phyloP scores from a whole-genome alignment of 2,797 vertebrate genomes.

The Prunella strophiata region DNA sequence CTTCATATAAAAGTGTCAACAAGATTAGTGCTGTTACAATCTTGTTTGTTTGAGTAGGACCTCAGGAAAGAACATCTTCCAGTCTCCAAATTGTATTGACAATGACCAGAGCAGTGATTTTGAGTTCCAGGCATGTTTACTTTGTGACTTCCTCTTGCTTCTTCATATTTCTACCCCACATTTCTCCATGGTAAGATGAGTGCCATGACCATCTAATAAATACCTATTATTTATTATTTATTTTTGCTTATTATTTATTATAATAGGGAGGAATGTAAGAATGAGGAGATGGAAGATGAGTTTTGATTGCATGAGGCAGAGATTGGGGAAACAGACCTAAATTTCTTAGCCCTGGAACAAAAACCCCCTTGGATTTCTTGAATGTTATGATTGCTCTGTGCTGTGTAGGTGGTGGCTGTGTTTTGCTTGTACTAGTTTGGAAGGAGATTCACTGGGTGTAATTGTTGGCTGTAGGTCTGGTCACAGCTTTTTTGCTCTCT shows the following conservation, averaged over 20 bases:
- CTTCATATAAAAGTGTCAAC: not conserved
- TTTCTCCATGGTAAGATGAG: not conserved
- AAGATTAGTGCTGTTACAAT: not conserved
- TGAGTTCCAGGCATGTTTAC: not conserved
- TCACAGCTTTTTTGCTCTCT: not conserved
- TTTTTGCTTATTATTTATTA: not conserved
- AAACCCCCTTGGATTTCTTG: not conserved
- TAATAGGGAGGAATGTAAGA: not conserved
- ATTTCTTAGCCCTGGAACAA: not conserved
- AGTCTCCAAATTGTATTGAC: not conserved
- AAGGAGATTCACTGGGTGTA: not conserved
- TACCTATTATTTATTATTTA: not conserved
- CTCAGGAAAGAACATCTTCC: not conserved
- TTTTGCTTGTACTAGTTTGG: not conserved
- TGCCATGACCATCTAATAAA: not conserved
- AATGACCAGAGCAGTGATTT: not conserved
- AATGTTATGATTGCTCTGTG: not conserved
- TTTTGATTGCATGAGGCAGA: not conserved
- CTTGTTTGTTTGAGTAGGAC: not conserved
- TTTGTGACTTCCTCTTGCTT: not conserved
- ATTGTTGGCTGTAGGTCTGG: not conserved
- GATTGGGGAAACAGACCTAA: not conserved
- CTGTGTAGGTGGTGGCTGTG: not conserved
- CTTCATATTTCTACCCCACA: not conserved
- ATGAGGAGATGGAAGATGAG: not conserved